Evolutionary conservation across 2,797 vertebrate species (phyloP).

Genomic region (Tachyglossus aculeatus): DNA sequence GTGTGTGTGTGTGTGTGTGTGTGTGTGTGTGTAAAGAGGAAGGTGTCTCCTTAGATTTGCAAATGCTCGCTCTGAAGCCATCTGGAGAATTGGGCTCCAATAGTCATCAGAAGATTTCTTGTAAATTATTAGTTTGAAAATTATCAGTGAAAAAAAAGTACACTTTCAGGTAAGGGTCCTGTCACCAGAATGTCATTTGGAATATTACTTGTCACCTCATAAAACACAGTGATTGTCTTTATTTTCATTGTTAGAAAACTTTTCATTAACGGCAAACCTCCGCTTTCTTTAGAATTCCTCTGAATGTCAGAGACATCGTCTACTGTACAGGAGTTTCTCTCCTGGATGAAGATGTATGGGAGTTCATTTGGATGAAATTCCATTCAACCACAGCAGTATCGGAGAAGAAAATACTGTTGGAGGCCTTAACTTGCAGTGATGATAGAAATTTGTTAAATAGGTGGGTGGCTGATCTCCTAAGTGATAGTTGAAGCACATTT

Average conservation of each 20-base stretch:
- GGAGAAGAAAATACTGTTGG: conserved; percentile 96
- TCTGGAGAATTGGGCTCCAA: too few species aligned
- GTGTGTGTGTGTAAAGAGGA: too few species aligned
- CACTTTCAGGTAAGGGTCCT: neutral
- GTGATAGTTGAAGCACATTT: neutral
- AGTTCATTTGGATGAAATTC: conserved; percentile 99
- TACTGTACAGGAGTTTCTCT: conserved; percentile 97
- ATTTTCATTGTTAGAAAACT: neutral
- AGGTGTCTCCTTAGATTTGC: too few species aligned
- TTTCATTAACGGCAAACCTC: conserved; percentile 33
- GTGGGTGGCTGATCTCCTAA: conserved; percentile 63
- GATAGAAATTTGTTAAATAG: conserved; percentile 93
- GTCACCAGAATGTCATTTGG: neutral
- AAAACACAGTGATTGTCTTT: neutral
- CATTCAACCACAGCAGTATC: conserved; percentile 92
- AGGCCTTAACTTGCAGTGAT: conserved; percentile 97
- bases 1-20: too few species aligned
- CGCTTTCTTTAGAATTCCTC: conserved; percentile 85
- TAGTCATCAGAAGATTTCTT: too few species aligned
- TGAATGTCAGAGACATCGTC: conserved; percentile 94
- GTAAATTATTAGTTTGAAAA: neutral
- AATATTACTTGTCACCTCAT: neutral
- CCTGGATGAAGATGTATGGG: conserved; percentile 98
- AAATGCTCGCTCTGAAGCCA: too few species aligned
- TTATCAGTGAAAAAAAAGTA: neutral